Evolutionary conservation across 2,888 invertebrate genomes (phyloP).

Genomic region (Aphodius sticticus): DNA sequence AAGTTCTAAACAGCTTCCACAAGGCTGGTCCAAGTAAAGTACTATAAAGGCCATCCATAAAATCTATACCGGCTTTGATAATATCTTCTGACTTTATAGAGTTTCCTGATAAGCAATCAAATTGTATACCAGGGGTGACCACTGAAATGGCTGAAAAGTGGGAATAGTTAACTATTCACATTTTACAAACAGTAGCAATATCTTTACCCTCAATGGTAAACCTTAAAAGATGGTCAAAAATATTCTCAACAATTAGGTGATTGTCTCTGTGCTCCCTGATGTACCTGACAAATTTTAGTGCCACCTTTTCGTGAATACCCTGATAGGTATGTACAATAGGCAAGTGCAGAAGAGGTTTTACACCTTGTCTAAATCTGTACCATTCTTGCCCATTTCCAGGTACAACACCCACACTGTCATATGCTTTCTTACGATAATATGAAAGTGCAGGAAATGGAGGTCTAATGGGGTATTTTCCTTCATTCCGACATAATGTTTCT

Average conservation of each 20-base stretch:
- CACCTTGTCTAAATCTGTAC: conserved; percentile 63
- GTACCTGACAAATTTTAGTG: conserved; percentile 59
- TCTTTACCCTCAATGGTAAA: conserved; percentile 59
- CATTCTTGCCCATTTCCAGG: conserved; percentile 68
- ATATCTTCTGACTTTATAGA: conserved; percentile 53
- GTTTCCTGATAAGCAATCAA: conserved; percentile 56
- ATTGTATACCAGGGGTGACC: conserved; percentile 62
- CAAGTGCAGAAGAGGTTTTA: conserved; percentile 62
- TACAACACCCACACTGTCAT: conserved; percentile 63
- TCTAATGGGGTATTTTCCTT: conserved; percentile 63
- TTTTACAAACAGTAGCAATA: conserved; percentile 9
- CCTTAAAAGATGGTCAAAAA: conserved; percentile 56
- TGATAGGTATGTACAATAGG: conserved; percentile 59
- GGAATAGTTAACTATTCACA: conserved; percentile 20
- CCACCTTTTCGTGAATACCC: conserved; percentile 57
- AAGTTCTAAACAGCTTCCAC: conserved; percentile 62
- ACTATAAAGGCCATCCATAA: conserved; percentile 62
- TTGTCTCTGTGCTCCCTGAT: conserved; percentile 51
- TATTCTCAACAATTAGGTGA: conserved; percentile 53
- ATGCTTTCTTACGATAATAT: conserved; percentile 58
- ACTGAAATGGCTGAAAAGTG: conserved; percentile 62
- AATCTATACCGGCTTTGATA: conserved; percentile 60
- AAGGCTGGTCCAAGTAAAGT: conserved; percentile 62
- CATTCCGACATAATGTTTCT: conserved; percentile 60
- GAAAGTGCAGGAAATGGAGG: conserved; percentile 64